Percentiles rank a stretch among this genome's conserved stretches.
Evolutionary conservation across 2,797 vertebrate species (phyloP).

Genomic region (Brachymystax lenok): DNA sequence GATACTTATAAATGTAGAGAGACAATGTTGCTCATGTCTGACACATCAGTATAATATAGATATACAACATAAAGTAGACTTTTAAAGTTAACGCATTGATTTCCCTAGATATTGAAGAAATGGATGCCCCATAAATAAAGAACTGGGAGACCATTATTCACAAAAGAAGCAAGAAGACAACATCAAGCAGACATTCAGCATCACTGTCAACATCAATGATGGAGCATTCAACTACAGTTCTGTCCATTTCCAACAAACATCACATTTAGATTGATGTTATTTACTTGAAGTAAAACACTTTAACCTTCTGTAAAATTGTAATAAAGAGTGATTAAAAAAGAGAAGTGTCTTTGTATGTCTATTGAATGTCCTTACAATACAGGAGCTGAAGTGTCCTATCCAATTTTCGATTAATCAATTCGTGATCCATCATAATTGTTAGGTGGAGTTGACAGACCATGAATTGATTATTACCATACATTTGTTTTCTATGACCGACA

Average conservation of each 20-base stretch:
- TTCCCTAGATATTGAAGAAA: conserved; percentile 69
- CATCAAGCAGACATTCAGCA: conserved; percentile 21
- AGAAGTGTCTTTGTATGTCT: conserved; percentile 29
- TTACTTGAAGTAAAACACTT: background rate
- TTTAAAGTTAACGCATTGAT: conserved; percentile 18
- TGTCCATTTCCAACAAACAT: conserved; percentile 33
- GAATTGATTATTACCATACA: conserved; percentile 28
- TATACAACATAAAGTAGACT: background rate
- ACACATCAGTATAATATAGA: background rate
- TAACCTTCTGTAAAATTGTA: conserved; percentile 51
- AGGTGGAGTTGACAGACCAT: background rate
- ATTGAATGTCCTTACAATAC: conserved; percentile 45
- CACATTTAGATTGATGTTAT: conserved; percentile 25
- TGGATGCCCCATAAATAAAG: conserved; percentile 56
- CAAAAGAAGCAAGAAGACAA: background rate
- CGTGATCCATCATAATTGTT: background rate
- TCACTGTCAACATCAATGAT: conserved; percentile 33
- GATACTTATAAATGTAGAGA: conserved; percentile 3
- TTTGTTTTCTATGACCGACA: conserved; percentile 70
- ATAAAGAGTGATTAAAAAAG: conserved; percentile 58
- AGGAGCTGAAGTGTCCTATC: background rate
- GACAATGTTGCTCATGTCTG: background rate
- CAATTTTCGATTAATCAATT: background rate
- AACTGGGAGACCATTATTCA: conserved; percentile 20
- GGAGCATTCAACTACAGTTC: conserved; percentile 20